phyloP scores from a whole-genome alignment of 2,888 invertebrate species.

The Yponomeuta malinellus region DNA sequence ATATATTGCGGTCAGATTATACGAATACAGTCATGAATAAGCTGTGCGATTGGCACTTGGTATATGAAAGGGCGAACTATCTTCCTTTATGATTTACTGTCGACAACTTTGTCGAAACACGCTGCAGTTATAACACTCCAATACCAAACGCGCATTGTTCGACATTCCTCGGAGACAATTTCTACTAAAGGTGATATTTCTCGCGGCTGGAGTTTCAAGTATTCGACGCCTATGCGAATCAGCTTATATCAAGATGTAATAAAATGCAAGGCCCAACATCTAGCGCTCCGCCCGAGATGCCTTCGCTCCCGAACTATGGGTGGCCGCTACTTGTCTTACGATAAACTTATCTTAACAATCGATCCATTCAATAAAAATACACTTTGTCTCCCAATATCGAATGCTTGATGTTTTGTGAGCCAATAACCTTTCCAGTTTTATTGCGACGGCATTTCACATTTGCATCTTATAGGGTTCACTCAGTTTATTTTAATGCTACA shows the following conservation, averaged over 20 bases:
- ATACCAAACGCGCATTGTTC: conserved; percentile 9
- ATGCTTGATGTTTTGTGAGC: conserved; percentile 62
- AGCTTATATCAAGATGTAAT: conserved; percentile 67
- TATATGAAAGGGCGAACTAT: not conserved
- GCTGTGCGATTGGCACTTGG: conserved; percentile 18
- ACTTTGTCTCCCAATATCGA: conserved; percentile 51
- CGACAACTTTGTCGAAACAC: not conserved
- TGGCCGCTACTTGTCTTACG: conserved; percentile 75
- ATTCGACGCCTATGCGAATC: conserved; percentile 70
- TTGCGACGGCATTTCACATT: conserved; percentile 59
- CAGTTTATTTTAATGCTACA: conserved; percentile 11
- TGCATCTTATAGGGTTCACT: conserved; percentile 61
- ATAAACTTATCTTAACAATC: conserved; percentile 72
- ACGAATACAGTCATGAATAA: conserved; percentile 40
- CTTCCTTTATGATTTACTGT: conserved; percentile 11
- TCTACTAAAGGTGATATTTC: conserved; percentile 8
- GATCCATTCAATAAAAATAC: conserved; percentile 53
- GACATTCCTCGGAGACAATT: conserved; percentile 11
- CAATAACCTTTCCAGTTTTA: conserved; percentile 67
- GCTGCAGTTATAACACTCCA: conserved; percentile 6
- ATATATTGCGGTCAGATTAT: conserved; percentile 60
- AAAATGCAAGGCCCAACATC: conserved; percentile 56
- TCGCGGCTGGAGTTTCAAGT: conserved; percentile 46
- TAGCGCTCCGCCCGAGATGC: conserved; percentile 29
- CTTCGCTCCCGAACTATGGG: conserved; percentile 38